These are phyloP conservation scores for Spilarctia lutea DNA, from an alignment of 2,888 invertebrate species.

Conservation along the genomic window DNA sequence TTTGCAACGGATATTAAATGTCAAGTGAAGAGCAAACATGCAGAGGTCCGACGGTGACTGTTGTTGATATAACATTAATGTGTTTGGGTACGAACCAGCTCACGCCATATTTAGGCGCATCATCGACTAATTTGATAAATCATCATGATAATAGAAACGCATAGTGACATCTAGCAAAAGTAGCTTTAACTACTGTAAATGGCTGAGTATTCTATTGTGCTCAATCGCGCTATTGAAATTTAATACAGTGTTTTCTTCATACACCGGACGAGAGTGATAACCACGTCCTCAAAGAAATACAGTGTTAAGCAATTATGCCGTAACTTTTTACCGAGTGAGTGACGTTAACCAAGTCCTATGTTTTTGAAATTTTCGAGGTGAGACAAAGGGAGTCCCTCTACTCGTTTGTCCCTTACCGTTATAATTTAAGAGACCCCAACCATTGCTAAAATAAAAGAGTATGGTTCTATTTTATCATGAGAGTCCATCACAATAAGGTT, in stretches of 20 bases:
- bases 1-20: constrained; percentile 52
- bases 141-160: not conserved
- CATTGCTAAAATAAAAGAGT: no score
- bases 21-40: constrained; percentile 48
- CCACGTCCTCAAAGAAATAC: no score
- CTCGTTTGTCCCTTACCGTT: no score
- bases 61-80: constrained; percentile 37
- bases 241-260: not conserved
- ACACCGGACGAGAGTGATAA: no score
- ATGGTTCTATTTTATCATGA: no score
- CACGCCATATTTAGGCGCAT: not conserved
- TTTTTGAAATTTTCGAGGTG: no score
- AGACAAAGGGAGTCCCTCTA: no score
- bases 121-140: not conserved
- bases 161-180: not conserved
- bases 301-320: no score
- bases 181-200: not conserved
- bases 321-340: no score
- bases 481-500: not conserved
- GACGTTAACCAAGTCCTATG: no score
- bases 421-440: no score
- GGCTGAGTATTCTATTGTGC: not conserved
- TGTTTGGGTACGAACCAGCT: constrained; percentile 4
- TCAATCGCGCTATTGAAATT: not conserved
- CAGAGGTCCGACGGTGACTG: constrained; percentile 21